Conservation (phyloP, 2,797 vertebrate species). For the Lithobates sylvaticus region DNA sequence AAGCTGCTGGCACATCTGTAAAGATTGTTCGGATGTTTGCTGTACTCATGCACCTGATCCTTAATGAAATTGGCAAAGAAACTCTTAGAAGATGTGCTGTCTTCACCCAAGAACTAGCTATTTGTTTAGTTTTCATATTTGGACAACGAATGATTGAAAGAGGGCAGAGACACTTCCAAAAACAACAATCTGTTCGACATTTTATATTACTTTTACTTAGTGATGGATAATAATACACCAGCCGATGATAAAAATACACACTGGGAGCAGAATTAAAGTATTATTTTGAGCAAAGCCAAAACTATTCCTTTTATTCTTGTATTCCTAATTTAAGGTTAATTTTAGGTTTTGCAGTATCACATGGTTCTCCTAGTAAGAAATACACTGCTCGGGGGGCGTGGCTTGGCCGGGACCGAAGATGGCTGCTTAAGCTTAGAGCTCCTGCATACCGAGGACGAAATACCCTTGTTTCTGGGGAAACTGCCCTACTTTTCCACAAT, state of each 20-base stretch:
- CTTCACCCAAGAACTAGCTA: slow-evolving; percentile 10
- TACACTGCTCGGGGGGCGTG: too few relatives aligned
- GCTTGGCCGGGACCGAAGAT: too few relatives aligned
- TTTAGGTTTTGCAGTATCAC: too few relatives aligned
- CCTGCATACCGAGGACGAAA: too few relatives aligned
- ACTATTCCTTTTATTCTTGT: too few relatives aligned
- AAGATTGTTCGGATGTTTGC: slow-evolving; percentile 38
- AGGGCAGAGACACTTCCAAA: neutral
- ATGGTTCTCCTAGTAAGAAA: too few relatives aligned
- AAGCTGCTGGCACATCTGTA: slow-evolving; percentile 50
- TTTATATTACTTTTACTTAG: neutral
- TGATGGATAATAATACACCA: neutral
- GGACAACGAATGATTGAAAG: neutral
- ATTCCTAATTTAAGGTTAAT: too few relatives aligned
- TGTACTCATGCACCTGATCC: slow-evolving; percentile 51
- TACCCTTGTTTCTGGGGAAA: too few relatives aligned
- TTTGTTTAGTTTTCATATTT: slow-evolving; percentile 29
- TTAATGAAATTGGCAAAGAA: slow-evolving; percentile 55
- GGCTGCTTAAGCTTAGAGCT: too few relatives aligned
- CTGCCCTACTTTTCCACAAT: too few relatives aligned
- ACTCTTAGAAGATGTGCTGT: slow-evolving; percentile 7
- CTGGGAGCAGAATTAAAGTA: neutral
- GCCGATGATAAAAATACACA: neutral
- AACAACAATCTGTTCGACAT: neutral
- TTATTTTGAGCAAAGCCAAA: too few relatives aligned